Conservation (phyloP, 2,888 invertebrate genomes). For the Steromphala cineraria region DNA sequence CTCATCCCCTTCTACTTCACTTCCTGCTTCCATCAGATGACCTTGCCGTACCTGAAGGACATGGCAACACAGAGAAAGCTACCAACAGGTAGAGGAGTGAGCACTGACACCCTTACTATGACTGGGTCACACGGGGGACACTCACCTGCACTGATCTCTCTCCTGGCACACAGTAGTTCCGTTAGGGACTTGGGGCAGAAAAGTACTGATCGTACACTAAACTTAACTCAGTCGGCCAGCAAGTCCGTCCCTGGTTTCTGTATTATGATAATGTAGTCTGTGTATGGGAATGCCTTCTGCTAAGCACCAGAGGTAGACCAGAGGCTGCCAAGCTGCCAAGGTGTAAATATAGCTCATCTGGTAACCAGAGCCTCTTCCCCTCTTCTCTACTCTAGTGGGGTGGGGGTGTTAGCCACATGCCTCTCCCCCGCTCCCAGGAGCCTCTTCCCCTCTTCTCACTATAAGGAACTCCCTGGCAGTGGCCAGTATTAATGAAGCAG, state of each 20-base stretch:
- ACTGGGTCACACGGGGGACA: neutral
- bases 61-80: too few relatives aligned
- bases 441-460: neutral
- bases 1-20: too few relatives aligned
- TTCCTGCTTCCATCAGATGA: too few relatives aligned
- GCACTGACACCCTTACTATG: too few relatives aligned
- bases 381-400: neutral
- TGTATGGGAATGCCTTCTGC: slow-evolving; percentile 6
- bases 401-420: neutral
- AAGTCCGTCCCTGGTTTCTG: neutral
- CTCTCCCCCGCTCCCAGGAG: neutral
- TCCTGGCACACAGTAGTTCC: neutral
- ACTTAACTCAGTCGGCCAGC: neutral
- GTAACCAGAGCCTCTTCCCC: neutral
- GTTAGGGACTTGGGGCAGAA: neutral
- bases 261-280: slow-evolving; percentile 2
- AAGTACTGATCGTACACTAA: neutral
- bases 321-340: slow-evolving; percentile 3
- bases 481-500: too few relatives aligned
- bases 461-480: neutral
- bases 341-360: slow-evolving; percentile 8
- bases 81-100: too few relatives aligned
- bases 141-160: neutral
- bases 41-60: too few relatives aligned
- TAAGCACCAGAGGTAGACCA: neutral